Base-by-base conservation (phyloP, 2,113 vertebrate species). In the Oryctolagus cuniculus region DNA sequence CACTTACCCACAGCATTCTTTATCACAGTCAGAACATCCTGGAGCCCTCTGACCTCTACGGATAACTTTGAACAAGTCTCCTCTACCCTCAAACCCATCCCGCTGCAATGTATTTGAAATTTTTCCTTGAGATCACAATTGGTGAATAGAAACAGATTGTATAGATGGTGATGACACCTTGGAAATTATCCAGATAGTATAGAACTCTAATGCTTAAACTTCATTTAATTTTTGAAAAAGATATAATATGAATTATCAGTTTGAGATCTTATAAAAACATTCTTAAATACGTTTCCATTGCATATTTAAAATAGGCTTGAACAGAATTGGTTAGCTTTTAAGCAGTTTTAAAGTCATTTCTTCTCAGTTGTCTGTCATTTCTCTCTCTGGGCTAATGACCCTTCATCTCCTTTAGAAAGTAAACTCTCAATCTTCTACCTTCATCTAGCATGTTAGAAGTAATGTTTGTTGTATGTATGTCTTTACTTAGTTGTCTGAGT, bases 291-390 rank as follows among this genome's bases (percentile, higher is more conserved):
- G 34, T 81, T 53, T 90, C 38, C 5, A 15, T 86, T 72, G 66
- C 11, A 44, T 80, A 38, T 90, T 72, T 90, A 77, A 90, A 94
- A 70, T 93, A 78, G 24, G 9, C 86, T n/a, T 75, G 58, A 95
- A 75, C 61, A 69, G 58, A 87, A 24, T 80, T 67, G 66, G 49
- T 91, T 25, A 74, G 73, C 19, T 95, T 87, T 82, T 67, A 58
- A 81, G 55, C 10, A 55, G 34, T 31, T 80, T 90, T 70, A 63
- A 63, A 81, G 36, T 82, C 11, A 10, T 70, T 91, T 82, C 19
- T 64, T 88, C 51, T 81, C 27, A 36, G 5, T 83, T 77, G 10
- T 88, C 36, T 63, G 24, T 93, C 78, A 86, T 81, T 74, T 87
- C 27, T 89, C 25, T 84, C 22, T 53, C 17, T 86, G 27, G 19